Conservation (phyloP, 2,888 invertebrate genomes). For the Cheilosia impressa region DNA sequence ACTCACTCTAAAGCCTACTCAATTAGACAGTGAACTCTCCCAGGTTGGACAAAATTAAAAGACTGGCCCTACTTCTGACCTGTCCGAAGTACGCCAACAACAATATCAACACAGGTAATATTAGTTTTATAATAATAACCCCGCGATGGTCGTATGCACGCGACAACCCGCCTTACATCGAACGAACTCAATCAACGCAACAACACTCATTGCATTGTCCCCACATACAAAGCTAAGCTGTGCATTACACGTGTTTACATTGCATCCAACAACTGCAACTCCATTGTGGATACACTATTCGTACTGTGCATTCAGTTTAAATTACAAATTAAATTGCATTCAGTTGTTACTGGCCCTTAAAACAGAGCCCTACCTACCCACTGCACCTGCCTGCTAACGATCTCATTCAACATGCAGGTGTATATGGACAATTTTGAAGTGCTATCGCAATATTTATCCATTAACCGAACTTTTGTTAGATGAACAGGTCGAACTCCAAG, state of each 20-base stretch:
- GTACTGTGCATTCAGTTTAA: conserved; percentile 53
- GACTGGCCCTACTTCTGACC: too few relatives aligned
- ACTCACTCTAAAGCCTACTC: too few relatives aligned
- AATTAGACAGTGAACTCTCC: too few relatives aligned
- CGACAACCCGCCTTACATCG: background rate
- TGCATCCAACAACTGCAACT: conserved; percentile 33
- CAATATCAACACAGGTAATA: background rate
- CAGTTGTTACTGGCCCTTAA: conserved; percentile 38
- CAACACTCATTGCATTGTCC: conserved; percentile 28
- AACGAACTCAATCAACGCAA: conserved; percentile 29
- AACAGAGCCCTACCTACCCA: background rate
- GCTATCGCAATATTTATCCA: conserved; percentile 75
- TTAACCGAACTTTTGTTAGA: conserved; percentile 72
- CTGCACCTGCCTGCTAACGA: conserved; percentile 7
- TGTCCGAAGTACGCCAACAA: too few relatives aligned
- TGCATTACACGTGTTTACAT: conserved; percentile 67
- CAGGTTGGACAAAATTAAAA: too few relatives aligned
- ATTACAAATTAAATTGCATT: conserved; percentile 74
- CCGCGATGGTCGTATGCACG: background rate
- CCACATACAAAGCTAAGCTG: conserved; percentile 27
- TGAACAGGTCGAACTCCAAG: conserved; percentile 37
- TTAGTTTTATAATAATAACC: accelerated
- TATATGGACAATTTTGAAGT: conserved; percentile 66
- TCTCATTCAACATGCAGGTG: conserved; percentile 50
- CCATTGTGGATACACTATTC: conserved; percentile 27